Conservation (phyloP, 1,140 invertebrate genomes). For the Drosophila lowei region DNA sequence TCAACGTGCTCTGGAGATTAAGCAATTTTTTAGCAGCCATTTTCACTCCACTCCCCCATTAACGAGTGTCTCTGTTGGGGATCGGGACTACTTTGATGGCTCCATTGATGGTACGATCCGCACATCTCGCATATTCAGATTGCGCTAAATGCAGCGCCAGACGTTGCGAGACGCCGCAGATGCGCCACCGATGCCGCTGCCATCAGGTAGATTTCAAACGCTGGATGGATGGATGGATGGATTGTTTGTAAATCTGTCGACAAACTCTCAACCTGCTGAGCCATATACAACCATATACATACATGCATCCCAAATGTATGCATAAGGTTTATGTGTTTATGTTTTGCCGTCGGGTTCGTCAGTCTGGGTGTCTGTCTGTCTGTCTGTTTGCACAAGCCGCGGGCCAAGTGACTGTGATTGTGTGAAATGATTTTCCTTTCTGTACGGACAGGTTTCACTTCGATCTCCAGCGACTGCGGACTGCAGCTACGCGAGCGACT, state of each 20-base stretch:
- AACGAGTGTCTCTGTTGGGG: neutral
- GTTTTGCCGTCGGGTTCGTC: conserved; percentile 33
- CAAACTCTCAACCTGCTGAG: conserved; percentile 48
- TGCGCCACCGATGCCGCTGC: conserved; percentile 17
- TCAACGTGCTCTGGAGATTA: conserved; percentile 67
- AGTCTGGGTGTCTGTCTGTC: conserved; percentile 10
- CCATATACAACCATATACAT: conserved; percentile 47
- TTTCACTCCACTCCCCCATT: neutral
- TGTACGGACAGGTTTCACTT: conserved; percentile 74
- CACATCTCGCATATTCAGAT: conserved; percentile 44
- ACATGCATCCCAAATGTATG: conserved; percentile 12
- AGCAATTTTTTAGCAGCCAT: conserved; percentile 33
- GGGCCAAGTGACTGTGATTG: conserved; percentile 62
- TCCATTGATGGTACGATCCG: conserved; percentile 45
- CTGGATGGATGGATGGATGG: conserved; percentile 24
- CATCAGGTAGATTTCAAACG: conserved; percentile 48
- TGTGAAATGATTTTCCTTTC: conserved; percentile 79
- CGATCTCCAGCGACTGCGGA: conserved; percentile 31
- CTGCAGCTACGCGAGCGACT: conserved; percentile 28
- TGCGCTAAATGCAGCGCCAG: conserved; percentile 48
- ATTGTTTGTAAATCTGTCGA: conserved; percentile 77
- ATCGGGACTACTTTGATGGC: conserved; percentile 52
- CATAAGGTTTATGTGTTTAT: conserved; percentile 46
- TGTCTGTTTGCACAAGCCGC: conserved; percentile 68
- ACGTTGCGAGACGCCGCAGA: conserved; percentile 47